These are phyloP conservation scores for Meteorus cinctellus DNA, from an alignment of 2,888 invertebrate species.

Conservation along the genomic window DNA sequence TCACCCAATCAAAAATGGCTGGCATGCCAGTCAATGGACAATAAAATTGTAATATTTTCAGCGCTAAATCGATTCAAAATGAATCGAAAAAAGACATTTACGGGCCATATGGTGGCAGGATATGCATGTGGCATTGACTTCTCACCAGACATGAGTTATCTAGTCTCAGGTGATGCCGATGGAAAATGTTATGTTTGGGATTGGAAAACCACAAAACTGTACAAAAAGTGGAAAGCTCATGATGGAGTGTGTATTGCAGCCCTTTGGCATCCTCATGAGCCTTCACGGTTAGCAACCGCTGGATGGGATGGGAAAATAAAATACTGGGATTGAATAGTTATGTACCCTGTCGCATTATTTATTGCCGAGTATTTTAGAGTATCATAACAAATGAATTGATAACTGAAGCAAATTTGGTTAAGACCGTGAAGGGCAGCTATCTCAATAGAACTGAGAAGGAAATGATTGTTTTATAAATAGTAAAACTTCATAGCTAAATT, in stretches of 20 bases:
- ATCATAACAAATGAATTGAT: no score
- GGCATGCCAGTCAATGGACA: conserved; percentile 99
- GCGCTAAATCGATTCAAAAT: conserved; percentile 97
- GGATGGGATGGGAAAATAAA: conserved; percentile 99
- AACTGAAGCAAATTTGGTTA: no score
- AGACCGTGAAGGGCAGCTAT: no score
- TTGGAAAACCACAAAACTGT: conserved; percentile 99
- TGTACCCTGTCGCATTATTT: neutral
- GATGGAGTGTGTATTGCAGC: conserved; percentile 96
- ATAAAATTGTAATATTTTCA: conserved; percentile 98
- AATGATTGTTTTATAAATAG: no score
- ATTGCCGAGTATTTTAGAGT: neutral
- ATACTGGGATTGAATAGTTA: conserved; percentile 91
- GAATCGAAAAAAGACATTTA: conserved; percentile 98
- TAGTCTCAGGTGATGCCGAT: conserved; percentile 98
- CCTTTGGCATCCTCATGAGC: conserved; percentile 99
- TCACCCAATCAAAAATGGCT: conserved; percentile 99
- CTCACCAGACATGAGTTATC: conserved; percentile 99
- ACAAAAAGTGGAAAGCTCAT: conserved; percentile 99
- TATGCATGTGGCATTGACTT: conserved; percentile 98
- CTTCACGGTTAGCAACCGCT: conserved; percentile 85
- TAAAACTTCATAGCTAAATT: no score
- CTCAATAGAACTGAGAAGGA: no score
- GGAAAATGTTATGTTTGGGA: conserved; percentile 99
- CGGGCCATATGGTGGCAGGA: conserved; percentile 99